Evolutionary conservation across 1,140 invertebrate genomes (phyloP).

Genomic region (Nephila pilipes): DNA sequence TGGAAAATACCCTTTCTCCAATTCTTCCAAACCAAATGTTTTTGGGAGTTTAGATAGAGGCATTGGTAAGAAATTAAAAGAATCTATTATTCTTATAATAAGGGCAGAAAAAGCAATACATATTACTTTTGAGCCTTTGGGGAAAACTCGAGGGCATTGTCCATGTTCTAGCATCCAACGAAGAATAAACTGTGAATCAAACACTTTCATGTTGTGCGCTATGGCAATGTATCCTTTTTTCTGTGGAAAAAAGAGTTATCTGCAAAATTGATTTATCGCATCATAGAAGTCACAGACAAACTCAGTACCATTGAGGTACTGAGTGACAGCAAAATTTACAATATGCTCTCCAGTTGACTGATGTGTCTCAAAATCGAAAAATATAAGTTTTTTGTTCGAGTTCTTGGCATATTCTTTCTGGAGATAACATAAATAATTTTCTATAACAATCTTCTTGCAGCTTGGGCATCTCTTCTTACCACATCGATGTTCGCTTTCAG

Average conservation of each 20-base stretch:
- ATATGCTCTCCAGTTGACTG: neutral
- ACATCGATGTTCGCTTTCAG: neutral
- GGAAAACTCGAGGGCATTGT: neutral
- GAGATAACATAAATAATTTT: neutral
- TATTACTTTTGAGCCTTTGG: neutral
- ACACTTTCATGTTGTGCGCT: conserved; percentile 34
- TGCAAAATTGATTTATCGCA: neutral
- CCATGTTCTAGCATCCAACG: neutral
- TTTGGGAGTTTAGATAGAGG: neutral
- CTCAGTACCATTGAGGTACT: neutral
- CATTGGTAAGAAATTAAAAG: conserved; percentile 17
- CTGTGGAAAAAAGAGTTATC: neutral
- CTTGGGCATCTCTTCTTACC: neutral
- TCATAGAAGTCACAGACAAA: neutral
- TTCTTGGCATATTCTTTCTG: neutral
- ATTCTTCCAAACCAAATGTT: conserved; percentile 66
- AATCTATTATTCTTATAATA: conserved; percentile 2
- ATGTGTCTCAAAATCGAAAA: conserved; percentile 10
- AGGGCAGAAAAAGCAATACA: neutral
- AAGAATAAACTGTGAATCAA: neutral
- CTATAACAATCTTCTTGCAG: conserved; percentile 1
- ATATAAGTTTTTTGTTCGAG: neutral
- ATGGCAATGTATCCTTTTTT: neutral
- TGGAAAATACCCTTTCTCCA: conserved; percentile 76
- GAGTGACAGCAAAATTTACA: conserved; percentile 8